Conservation (phyloP, 2,797 vertebrate species). For the Gobio occitaniae region DNA sequence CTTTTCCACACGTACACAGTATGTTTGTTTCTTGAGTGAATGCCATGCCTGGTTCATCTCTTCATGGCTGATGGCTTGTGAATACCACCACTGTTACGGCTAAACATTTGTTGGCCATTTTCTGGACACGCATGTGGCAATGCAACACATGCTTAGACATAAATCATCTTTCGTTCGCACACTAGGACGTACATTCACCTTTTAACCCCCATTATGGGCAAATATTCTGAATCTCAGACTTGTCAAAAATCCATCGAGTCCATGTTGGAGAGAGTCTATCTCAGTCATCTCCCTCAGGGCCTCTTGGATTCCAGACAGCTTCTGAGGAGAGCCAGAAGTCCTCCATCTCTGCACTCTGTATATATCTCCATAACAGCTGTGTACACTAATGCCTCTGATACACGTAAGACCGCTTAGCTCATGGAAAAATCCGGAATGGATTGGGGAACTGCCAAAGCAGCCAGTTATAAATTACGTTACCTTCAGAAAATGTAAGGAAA, state of each 20-base stretch:
- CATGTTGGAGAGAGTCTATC: constrained; percentile 17
- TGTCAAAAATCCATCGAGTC: constrained; percentile 15
- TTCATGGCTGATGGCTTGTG: not conserved
- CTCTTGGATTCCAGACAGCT: constrained; percentile 41
- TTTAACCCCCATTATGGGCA: constrained; percentile 41
- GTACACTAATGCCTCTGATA: constrained; percentile 49
- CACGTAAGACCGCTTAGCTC: constrained; percentile 39
- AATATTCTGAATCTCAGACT: constrained; percentile 39
- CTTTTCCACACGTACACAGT: not conserved
- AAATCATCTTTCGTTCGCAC: not conserved
- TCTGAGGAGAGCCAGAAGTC: constrained; percentile 47
- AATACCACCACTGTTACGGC: not conserved
- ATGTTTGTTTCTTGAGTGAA: not conserved
- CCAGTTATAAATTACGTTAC: not conserved
- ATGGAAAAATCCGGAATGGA: constrained; percentile 44
- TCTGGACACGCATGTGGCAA: not conserved
- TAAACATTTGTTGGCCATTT: constrained; percentile 30
- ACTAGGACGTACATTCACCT: not conserved
- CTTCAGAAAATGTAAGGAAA: constrained; percentile 14
- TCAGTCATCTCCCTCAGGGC: constrained; percentile 44
- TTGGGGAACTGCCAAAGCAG: constrained; percentile 12
- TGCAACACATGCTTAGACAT: not conserved
- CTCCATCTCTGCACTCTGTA: constrained; percentile 38
- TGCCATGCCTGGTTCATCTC: constrained; percentile 1
- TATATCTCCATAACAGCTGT: constrained; percentile 52